phyloP scores from a whole-genome alignment of 2,797 vertebrate species.

The Distichodus sexfasciatus region DNA sequence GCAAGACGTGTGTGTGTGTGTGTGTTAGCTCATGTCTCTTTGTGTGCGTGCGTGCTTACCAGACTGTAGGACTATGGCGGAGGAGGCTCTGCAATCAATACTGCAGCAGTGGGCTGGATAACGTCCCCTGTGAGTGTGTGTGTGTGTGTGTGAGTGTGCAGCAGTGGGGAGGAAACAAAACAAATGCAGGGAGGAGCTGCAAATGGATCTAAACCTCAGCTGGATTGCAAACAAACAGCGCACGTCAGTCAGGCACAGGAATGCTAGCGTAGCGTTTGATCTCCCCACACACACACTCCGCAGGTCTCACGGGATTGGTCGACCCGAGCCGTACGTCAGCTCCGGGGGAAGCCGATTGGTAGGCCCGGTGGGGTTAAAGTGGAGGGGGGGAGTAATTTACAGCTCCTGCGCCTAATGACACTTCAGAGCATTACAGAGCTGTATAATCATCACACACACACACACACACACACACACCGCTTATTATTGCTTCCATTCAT shows the following conservation, averaged over 20 bases:
- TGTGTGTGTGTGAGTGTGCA: conserved; percentile 42
- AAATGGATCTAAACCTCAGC: conserved; percentile 46
- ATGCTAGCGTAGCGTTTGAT: conserved; percentile 16
- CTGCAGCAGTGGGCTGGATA: conserved; percentile 73
- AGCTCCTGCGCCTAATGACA: conserved; percentile 69
- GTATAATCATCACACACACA: conserved; percentile 32
- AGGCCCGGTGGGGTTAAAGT: not conserved
- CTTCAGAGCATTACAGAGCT: conserved; percentile 58
- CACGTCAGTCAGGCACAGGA: conserved; percentile 33
- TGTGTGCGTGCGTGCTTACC: conserved; percentile 63
- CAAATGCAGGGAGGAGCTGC: conserved; percentile 46
- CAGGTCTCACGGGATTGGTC: not conserved
- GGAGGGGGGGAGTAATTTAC: conserved; percentile 57
- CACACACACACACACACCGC: conserved; percentile 7
- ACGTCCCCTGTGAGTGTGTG: conserved; percentile 66
- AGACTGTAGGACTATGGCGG: conserved; percentile 47
- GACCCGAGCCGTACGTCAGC: conserved; percentile 17
- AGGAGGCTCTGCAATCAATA: conserved; percentile 70
- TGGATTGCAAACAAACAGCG: conserved; percentile 43
- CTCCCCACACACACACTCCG: not conserved
- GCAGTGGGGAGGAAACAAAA: conserved; percentile 44
- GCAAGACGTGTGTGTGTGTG: conserved; percentile 27
- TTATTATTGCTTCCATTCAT: conserved; percentile 22
- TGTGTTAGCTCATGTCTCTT: too few species aligned
- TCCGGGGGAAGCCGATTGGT: conserved; percentile 7